These are phyloP conservation scores for Phasia obesa DNA, from an alignment of 2,888 invertebrate genomes.

Conservation along the genomic window DNA sequence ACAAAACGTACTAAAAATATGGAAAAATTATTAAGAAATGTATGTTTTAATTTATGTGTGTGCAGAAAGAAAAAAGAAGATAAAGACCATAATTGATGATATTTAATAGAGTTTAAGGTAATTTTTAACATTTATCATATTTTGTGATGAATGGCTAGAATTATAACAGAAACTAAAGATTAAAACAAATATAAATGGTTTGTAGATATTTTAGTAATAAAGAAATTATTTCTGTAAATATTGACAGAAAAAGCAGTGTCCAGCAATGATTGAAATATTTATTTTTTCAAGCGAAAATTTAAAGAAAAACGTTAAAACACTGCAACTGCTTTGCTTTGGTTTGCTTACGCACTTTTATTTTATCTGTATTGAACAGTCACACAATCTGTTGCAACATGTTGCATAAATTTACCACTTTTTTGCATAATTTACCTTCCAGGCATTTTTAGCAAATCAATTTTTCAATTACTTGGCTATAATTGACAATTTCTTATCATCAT, in stretches of 20 bases:
- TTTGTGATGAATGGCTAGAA: conserved; percentile 48
- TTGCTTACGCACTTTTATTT: conserved; percentile 43
- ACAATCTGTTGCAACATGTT: conserved; percentile 45
- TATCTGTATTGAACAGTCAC: background rate
- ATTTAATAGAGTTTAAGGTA: conserved; percentile 52
- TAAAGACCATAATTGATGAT: conserved; percentile 38
- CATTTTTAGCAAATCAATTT: conserved; percentile 68
- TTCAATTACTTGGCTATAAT: conserved; percentile 68
- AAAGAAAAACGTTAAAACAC: background rate
- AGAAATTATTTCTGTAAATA: conserved; percentile 39
- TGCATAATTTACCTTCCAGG: conserved; percentile 55
- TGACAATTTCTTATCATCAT: conserved; percentile 69
- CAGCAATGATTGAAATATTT: background rate
- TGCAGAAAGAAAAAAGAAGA: background rate
- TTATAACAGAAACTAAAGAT: background rate
- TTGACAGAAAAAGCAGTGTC: background rate
- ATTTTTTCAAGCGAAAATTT: background rate
- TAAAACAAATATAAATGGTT: background rate
- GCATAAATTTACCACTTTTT: conserved; percentile 52
- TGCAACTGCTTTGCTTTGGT: conserved; percentile 7
- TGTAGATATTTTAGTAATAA: conserved; percentile 25
- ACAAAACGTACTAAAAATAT: conserved; percentile 33
- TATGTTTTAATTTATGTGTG: conserved; percentile 17
- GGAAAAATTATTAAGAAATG: conserved; percentile 37
- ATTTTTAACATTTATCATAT: conserved; percentile 44